Conservation (phyloP, 2,113 vertebrate genomes). For the Propithecus coquereli region DNA sequence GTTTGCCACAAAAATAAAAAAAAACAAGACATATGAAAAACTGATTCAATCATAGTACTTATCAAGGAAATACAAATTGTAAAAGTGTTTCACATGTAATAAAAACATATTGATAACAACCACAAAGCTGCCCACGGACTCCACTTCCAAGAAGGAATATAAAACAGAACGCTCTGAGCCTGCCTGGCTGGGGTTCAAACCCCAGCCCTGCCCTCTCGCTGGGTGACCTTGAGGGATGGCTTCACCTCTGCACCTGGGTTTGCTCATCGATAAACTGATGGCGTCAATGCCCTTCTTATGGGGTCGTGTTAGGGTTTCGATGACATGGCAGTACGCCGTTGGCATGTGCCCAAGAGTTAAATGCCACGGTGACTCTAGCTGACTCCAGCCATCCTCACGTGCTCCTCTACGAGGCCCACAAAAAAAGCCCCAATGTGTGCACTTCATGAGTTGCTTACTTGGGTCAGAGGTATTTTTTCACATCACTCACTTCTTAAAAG, state of each 20-base stretch:
- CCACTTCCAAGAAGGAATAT: not conserved
- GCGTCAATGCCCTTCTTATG: fast-evolving
- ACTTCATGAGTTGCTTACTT: fast-evolving
- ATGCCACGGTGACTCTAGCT: fast-evolving
- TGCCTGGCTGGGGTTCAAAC: not conserved
- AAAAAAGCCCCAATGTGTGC: not conserved
- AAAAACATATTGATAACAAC: not conserved
- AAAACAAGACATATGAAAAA: not conserved
- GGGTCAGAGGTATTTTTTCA: not conserved
- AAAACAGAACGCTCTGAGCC: not conserved
- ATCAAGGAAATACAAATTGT: not conserved
- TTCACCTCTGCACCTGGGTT: no score
- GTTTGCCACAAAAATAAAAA: not conserved
- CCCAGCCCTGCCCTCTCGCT: not conserved
- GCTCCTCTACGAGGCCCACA: not conserved
- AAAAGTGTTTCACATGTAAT: not conserved
- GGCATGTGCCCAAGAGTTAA: not conserved
- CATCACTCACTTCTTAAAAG: not conserved
- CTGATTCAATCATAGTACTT: not conserved
- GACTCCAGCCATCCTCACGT: not conserved
- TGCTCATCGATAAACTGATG: fast-evolving
- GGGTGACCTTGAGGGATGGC: not conserved
- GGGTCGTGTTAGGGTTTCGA: not conserved
- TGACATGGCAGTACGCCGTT: not conserved
- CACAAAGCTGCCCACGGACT: not conserved